Conservation (phyloP, 1,140 invertebrate species). For the Bombus confusus region DNA sequence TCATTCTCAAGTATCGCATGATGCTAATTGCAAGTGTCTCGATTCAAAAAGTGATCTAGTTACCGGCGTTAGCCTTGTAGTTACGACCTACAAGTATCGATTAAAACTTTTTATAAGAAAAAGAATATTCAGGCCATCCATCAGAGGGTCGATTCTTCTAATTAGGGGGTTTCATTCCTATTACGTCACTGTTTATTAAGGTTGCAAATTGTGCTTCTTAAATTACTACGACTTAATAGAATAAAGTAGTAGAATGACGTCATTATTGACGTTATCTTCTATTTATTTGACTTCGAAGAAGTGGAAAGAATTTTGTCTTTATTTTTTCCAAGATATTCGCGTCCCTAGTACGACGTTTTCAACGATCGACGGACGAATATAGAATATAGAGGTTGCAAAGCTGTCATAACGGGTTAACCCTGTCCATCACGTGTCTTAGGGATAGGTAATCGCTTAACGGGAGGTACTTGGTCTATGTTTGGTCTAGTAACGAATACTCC, state of each 20-base stretch:
- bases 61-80: background rate
- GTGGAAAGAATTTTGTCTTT: background rate
- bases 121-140: background rate
- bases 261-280: background rate
- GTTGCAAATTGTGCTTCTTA: background rate
- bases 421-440: background rate
- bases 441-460: constrained; percentile 4
- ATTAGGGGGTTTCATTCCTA: background rate
- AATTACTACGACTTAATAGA: background rate
- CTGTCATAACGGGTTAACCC: background rate
- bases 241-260: background rate
- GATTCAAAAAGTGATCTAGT: background rate
- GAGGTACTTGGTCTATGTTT: constrained; percentile 14
- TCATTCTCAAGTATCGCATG: background rate
- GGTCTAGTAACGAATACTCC: constrained; percentile 26
- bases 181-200: background rate
- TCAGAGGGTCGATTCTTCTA: background rate
- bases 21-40: background rate
- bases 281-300: background rate
- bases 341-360: background rate
- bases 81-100: background rate
- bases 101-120: background rate
- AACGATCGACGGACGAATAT: background rate
- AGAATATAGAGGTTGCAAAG: background rate
- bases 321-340: background rate